Evolutionary conservation across 2,113 vertebrate species (phyloP).

Genomic region (Oceanites oceanicus): DNA sequence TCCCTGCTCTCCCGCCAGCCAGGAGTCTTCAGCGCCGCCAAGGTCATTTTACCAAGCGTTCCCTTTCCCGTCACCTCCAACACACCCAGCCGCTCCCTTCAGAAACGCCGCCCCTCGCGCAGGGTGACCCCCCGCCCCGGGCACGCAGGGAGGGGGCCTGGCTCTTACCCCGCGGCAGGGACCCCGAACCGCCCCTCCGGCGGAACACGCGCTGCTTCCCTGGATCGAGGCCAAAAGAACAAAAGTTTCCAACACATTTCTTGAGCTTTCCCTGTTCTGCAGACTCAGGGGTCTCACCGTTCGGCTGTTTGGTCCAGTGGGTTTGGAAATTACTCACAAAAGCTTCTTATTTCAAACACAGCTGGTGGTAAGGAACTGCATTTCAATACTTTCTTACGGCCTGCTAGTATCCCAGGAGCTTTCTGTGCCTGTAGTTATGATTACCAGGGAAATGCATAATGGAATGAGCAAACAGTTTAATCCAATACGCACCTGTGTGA

Average conservation of each 20-base stretch:
- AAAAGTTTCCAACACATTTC: rapidly evolving
- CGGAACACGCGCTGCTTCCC: rapidly evolving
- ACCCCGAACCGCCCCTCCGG: neutral
- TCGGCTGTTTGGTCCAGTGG: slow-evolving; percentile 30
- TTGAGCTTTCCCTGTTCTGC: neutral
- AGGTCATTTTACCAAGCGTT: neutral
- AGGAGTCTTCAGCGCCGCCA: neutral
- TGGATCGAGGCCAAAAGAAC: neutral
- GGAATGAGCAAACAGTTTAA: slow-evolving; percentile 6
- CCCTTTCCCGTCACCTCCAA: neutral
- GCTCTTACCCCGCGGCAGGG: rapidly evolving
- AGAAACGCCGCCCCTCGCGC: rapidly evolving
- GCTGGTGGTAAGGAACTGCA: slow-evolving; percentile 25
- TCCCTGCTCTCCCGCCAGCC: neutral
- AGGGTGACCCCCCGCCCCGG: rapidly evolving
- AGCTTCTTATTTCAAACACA: slow-evolving; percentile 56
- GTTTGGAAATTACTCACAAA: slow-evolving; percentile 63
- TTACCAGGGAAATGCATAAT: neutral
- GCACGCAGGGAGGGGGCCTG: rapidly evolving
- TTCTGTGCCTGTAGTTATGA: neutral
- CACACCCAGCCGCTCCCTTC: rapidly evolving
- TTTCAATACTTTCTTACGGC: neutral
- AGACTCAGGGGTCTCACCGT: neutral
- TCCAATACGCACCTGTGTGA: neutral
- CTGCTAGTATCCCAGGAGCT: neutral